A percentile compares a stretch with the other conserved stretches of the same genome.
These are phyloP conservation scores for Lipotes vexillifer DNA, from an alignment of 2,113 vertebrate species.

Conservation along the genomic window DNA sequence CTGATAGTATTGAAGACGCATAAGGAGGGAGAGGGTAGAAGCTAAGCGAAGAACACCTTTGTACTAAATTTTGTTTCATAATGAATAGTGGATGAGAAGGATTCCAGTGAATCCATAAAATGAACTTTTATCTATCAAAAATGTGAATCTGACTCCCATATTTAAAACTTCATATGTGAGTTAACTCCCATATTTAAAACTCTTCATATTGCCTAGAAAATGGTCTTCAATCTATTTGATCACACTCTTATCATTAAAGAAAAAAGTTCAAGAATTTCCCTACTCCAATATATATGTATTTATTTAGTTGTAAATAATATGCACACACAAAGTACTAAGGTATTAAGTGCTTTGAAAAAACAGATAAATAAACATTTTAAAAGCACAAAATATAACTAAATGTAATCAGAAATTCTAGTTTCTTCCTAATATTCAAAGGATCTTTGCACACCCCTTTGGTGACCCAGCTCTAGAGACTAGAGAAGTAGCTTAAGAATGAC, in stretches of 20 bases:
- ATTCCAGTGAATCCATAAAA: background rate
- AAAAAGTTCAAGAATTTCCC: background rate
- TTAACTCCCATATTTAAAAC: slow-evolving; percentile 24
- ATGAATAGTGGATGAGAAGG: background rate
- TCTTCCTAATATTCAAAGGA: background rate
- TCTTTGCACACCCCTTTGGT: background rate
- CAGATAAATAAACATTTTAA: background rate
- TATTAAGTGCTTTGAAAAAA: background rate
- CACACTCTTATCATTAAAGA: background rate
- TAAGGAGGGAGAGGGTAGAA: background rate
- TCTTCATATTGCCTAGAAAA: background rate
- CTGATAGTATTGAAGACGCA: background rate
- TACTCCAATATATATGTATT: background rate
- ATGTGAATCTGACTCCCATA: background rate
- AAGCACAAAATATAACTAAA: background rate
- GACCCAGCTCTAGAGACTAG: background rate
- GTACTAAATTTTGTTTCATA: background rate
- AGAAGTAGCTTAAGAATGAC: background rate
- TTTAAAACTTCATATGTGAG: background rate
- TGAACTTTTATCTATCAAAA: background rate
- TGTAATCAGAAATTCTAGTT: background rate
- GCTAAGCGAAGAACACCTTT: background rate
- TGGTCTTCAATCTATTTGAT: background rate
- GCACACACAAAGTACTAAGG: background rate
- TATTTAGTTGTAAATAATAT: slow-evolving; percentile 36